Evolutionary conservation across 1,140 invertebrate species (phyloP).

Genomic region (Belonocnema kinseyi): DNA sequence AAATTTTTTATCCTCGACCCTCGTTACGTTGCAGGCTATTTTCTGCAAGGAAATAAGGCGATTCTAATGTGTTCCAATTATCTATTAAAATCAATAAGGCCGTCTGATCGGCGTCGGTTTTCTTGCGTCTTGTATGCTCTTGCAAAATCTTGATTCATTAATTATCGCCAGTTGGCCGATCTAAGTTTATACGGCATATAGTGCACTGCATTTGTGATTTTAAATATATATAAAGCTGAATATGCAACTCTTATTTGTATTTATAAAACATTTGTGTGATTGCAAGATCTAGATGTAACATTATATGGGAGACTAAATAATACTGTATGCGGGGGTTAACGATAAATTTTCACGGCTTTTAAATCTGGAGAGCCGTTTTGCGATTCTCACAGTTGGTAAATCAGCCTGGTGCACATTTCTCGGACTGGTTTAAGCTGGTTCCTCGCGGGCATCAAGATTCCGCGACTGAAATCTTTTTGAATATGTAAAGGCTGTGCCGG

Average conservation of each 20-base stretch:
- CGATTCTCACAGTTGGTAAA: slow-evolving; percentile 29
- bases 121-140: not conserved
- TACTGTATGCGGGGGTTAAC: not conserved
- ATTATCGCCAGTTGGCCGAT: not conserved
- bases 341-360: slow-evolving; percentile 28
- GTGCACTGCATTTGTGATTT: not conserved
- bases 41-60: slow-evolving; percentile 9
- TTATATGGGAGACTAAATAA: not conserved
- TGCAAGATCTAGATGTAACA: not conserved
- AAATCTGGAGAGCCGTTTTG: slow-evolving; percentile 5
- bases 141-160: slow-evolving; percentile 20
- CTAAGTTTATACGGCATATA: not conserved
- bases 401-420: slow-evolving; percentile 29
- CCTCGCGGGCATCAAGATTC: slow-evolving; percentile 27
- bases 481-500: not conserved
- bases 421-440: not conserved
- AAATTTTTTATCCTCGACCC: slow-evolving; percentile 18
- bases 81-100: slow-evolving; percentile 29
- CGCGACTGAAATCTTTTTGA: slow-evolving; percentile 5
- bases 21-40: slow-evolving; percentile 8
- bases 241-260: not conserved
- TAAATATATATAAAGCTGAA: not conserved
- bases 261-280: not conserved
- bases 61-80: slow-evolving; percentile 16
- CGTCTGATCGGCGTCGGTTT: slow-evolving; percentile 10